Conservation (phyloP, 2,113 vertebrate species). For the Xerus inauris region DNA sequence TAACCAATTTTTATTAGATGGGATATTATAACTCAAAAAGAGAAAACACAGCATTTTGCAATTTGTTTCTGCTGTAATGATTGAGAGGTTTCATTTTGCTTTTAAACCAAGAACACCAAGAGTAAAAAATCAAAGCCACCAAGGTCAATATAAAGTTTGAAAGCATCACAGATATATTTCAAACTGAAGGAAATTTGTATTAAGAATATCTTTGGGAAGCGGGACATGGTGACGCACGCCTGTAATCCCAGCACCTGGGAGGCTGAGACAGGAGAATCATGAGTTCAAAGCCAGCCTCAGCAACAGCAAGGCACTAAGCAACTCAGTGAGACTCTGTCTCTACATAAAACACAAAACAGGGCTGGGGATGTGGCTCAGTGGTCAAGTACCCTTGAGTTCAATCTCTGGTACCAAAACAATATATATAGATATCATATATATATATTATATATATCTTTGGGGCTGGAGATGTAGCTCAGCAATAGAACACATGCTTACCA, state of each 20-base stretch:
- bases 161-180: not conserved
- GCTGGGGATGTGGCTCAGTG: too few relatives aligned
- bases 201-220: not conserved
- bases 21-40: conserved; percentile 34
- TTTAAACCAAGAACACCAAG: conserved; percentile 52
- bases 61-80: not conserved
- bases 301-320: too few relatives aligned
- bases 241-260: too few relatives aligned
- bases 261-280: too few relatives aligned
- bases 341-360: too few relatives aligned
- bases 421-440: too few relatives aligned
- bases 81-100: conserved; percentile 36
- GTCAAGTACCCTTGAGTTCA: too few relatives aligned
- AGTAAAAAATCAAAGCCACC: conserved; percentile 7
- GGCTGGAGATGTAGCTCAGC: not conserved
- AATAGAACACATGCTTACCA: not conserved
- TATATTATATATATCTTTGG: not conserved
- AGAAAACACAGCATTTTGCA: conserved; percentile 5
- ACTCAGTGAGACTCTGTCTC: too few relatives aligned
- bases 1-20: not conserved
- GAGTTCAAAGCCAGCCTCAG: too few relatives aligned
- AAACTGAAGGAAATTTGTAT: not conserved
- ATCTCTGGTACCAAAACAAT: too few relatives aligned
- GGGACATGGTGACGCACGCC: too few relatives aligned
- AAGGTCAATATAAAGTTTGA: conserved; percentile 38